Evolutionary conservation across 1,140 invertebrate genomes (phyloP), one percentile per base, ranked within the genome.

Genomic region (Mylabris phalerata): DNA sequence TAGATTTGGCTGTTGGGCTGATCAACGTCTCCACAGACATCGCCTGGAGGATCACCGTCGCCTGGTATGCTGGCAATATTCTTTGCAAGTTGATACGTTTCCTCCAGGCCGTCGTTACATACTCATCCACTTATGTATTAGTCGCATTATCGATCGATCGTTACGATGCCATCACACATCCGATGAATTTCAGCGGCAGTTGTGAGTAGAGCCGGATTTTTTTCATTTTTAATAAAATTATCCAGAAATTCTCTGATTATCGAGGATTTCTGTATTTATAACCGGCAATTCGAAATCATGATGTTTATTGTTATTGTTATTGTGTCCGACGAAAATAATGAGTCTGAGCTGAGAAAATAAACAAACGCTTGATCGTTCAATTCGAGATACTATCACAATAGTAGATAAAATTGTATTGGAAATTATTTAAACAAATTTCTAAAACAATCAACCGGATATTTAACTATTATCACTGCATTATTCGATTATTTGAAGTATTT

Each of bases 81-180:
- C 87, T 88, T 63, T 95, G 92, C 78, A 95, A 94, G 78, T 73
- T 89, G 59, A 88, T 90, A 68, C 86, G 84, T 67, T 94, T 90
- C 72, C 80, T 88, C 56, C 81, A 91, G 80, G 84, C 83, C 0
- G 81, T 93, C 26, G 92, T 94, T 27, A 93, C 91, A 38, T 96
- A 94, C 72, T 92, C 91, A 4, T 96, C 93, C 1, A 97, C 93
- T 0, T 97, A 96, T 69, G 93, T 96, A 4, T 80, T 98, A 38
- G 93, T 98, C 9, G 92, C 93, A 1, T 79, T 98, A 24, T 95
- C 92, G 67, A 92, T 97, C 63, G 94, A 98, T 75, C 82, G 94
- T 67, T 94, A 94, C 68, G 92, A 96, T 70, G 93, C 93, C 62
- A 95, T 98, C 68, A 93, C 90, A 5, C 86, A 93, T 75, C 94